Evolutionary conservation across 2,797 vertebrate genomes (phyloP), one percentile per base, ranked within the genome.

Genomic region (Enteromius radiatus): DNA sequence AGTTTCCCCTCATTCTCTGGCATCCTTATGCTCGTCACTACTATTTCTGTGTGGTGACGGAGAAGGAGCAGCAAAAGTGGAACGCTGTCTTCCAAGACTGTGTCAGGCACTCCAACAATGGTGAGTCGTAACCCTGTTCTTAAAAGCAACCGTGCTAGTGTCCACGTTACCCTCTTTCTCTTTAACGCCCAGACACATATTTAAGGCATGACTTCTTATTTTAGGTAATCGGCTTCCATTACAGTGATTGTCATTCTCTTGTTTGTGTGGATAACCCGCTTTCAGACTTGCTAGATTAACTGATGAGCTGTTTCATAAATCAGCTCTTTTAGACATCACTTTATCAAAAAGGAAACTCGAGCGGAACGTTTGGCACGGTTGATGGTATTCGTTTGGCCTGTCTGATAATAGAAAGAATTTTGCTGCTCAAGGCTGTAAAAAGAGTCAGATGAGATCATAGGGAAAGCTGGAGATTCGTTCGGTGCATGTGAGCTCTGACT

Each of bases 41-140:
- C 71, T 97, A 95, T 89, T 99, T 98, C 94, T 98, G 97, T 2
- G 92, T 95, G 84, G 94, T 91, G 88, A 95, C 95, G 0, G 96
- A 96, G 89, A 95, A 95, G 0, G 97, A 98, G 89, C 98, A 99
- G 89, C 90, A 97, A 87, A 97, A 96, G 89, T 99, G 98, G 98
- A 90, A 88, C 1, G 96, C 97, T 0, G 96, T 98, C 26, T 95
- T 98, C 84, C 97, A 97, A 92, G 98, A 98, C 90, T 99, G 97
- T 0, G 92, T 98, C 61, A 83, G 97, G 3, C 97, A 98, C 79
- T 92, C 95, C 89, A 99, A 97, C 84, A 96, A 98, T 0, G 97
- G 97, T 98, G 91, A 95, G 96, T 75, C 9, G 0, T 17, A 49
- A 6, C 21, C 28, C 11, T 38, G 21, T 78, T 67, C 31, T 65